Conservation (phyloP, 30 jellyfish, hydroid and myxozoan genomes). For the Mastigias papua region DNA sequence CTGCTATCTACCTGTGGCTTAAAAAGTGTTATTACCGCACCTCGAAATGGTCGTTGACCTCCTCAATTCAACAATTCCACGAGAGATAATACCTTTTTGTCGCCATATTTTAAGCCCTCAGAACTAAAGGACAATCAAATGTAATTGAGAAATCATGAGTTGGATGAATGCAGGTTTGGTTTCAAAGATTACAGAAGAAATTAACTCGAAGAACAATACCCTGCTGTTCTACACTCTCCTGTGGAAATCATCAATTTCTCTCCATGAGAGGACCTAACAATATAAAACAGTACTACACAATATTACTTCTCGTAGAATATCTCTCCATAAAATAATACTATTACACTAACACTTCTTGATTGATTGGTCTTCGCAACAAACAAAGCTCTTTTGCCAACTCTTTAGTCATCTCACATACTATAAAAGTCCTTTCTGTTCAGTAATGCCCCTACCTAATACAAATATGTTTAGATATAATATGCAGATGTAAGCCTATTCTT, state of each 20-base stretch:
- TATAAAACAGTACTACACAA: too few species aligned
- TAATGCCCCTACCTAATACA: too few species aligned
- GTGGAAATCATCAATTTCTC: neutral
- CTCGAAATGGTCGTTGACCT: neutral
- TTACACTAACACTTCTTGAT: too few species aligned
- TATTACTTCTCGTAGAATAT: neutral
- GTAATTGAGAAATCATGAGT: constrained; percentile 30
- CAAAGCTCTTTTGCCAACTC: too few species aligned
- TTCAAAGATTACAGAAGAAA: neutral
- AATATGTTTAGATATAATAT: too few species aligned
- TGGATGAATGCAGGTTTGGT: constrained; percentile 11
- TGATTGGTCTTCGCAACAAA: too few species aligned
- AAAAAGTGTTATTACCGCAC: neutral
- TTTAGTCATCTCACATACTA: too few species aligned
- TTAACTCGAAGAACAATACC: neutral
- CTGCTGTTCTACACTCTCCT: neutral
- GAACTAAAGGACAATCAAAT: constrained; percentile 1
- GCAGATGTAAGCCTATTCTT: too few species aligned
- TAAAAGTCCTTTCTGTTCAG: too few species aligned
- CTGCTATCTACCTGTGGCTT: neutral
- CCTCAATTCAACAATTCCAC: neutral
- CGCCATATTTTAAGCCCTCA: constrained; percentile 2
- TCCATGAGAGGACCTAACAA: neutral
- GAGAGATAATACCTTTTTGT: constrained; percentile 13
- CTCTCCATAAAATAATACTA: neutral